These are phyloP conservation scores for Paradisaea rubra DNA, from an alignment of 2,113 vertebrate genomes.

Conservation along the genomic window DNA sequence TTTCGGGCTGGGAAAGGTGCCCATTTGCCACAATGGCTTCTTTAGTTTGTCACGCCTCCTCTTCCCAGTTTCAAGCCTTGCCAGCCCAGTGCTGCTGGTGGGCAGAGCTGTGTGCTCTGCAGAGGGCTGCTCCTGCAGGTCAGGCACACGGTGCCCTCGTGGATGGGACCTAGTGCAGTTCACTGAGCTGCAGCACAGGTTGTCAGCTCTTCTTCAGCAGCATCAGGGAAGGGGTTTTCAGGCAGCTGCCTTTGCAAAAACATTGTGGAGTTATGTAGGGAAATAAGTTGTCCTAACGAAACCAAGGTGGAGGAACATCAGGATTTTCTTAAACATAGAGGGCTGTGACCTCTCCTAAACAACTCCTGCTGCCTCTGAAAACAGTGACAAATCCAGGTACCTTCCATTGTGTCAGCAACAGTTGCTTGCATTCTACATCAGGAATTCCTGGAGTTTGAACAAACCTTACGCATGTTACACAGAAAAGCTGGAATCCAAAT, in stretches of 20 bases:
- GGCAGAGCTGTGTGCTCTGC: not conserved
- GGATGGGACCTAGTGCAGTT: not conserved
- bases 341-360: not conserved
- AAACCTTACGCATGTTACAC: accelerated
- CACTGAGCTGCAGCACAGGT: not conserved
- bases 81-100: not conserved
- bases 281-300: not conserved
- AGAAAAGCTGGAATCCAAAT: not conserved
- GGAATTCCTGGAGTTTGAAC: not conserved
- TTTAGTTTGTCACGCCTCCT: not conserved
- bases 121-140: not conserved
- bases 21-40: slow-evolving; percentile 11
- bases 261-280: not conserved
- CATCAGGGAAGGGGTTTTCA: not conserved
- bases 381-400: not conserved
- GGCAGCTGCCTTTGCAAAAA: not conserved
- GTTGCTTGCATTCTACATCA: not conserved
- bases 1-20: slow-evolving; percentile 38
- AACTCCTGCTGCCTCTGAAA: not conserved
- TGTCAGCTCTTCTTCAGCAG: not conserved
- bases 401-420: not conserved
- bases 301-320: not conserved
- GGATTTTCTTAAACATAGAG: not conserved
- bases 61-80: not conserved
- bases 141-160: not conserved